Evolutionary conservation across 2,113 vertebrate species (phyloP).

Genomic region (Protobothrops mucrosquamatus): DNA sequence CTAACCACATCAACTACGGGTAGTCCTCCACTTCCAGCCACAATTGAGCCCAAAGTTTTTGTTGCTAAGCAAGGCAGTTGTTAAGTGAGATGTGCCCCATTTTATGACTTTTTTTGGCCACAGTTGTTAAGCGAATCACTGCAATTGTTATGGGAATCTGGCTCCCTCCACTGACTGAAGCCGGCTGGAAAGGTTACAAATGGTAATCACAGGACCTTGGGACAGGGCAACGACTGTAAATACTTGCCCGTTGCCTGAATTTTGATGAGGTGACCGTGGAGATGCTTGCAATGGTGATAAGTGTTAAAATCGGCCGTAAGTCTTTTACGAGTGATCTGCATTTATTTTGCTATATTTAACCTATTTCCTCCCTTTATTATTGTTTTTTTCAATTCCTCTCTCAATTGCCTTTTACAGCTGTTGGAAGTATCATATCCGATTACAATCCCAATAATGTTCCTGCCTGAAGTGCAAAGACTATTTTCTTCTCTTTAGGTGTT

Average conservation of each 20-base stretch:
- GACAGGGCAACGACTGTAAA: too few species aligned
- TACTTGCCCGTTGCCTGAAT: too few species aligned
- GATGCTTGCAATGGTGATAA: too few species aligned
- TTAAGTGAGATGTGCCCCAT: background rate
- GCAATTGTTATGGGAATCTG: too few species aligned
- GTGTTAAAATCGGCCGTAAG: too few species aligned
- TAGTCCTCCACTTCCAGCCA: background rate
- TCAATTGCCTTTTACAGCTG: constrained; percentile 50
- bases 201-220: too few species aligned
- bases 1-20: too few species aligned
- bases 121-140: too few species aligned
- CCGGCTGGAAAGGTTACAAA: too few species aligned
- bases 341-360: constrained; percentile 28
- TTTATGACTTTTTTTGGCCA: too few species aligned
- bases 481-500: constrained; percentile 54
- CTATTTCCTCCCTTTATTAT: constrained; percentile 3
- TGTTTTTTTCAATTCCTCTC: background rate
- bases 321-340: background rate
- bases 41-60: background rate
- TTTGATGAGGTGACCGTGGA: too few species aligned
- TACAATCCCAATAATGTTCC: constrained; percentile 28
- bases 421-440: constrained; percentile 50
- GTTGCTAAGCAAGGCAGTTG: background rate
- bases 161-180: too few species aligned
- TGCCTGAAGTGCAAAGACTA: constrained; percentile 28